Percentiles rank a stretch among this genome's conserved stretches.
These are phyloP conservation scores for Calliphora vicina DNA, from an alignment of 1,140 invertebrate genomes.

Conservation along the genomic window DNA sequence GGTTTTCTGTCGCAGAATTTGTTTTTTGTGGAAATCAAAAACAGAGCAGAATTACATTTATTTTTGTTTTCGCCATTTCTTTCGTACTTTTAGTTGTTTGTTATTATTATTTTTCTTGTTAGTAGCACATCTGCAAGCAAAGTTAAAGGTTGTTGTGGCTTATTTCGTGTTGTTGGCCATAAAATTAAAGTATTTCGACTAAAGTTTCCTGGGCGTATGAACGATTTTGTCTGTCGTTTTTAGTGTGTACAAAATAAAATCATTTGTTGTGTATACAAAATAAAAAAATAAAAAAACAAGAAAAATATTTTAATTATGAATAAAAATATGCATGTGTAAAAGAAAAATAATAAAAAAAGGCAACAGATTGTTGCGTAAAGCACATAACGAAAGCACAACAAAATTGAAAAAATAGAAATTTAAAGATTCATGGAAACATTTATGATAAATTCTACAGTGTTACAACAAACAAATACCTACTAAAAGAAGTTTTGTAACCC, in stretches of 20 bases:
- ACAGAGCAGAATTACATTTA: too few relatives aligned
- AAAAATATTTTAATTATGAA: background rate
- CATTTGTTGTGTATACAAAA: background rate
- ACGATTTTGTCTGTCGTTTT: background rate
- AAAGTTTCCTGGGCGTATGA: conserved; percentile 24
- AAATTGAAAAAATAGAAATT: background rate
- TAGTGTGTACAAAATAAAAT: background rate
- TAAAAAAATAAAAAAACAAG: background rate
- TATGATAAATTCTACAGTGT: background rate
- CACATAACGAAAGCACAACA: background rate
- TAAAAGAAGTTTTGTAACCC: background rate
- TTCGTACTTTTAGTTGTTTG: background rate
- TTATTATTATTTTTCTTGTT: background rate
- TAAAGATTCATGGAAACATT: background rate
- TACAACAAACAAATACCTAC: background rate
- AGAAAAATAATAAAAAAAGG: background rate
- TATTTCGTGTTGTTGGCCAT: background rate
- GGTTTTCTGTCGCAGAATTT: too few relatives aligned
- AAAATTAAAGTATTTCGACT: background rate
- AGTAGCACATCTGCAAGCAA: conserved; percentile 23
- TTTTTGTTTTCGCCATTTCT: too few relatives aligned
- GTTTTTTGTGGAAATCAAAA: too few relatives aligned
- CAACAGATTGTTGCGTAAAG: conserved; percentile 32
- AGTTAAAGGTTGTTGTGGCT: conserved; percentile 4
- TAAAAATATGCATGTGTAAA: background rate